Conservation (phyloP, 2,888 invertebrate species). For the Acanthosoma haemorrhoidale region DNA sequence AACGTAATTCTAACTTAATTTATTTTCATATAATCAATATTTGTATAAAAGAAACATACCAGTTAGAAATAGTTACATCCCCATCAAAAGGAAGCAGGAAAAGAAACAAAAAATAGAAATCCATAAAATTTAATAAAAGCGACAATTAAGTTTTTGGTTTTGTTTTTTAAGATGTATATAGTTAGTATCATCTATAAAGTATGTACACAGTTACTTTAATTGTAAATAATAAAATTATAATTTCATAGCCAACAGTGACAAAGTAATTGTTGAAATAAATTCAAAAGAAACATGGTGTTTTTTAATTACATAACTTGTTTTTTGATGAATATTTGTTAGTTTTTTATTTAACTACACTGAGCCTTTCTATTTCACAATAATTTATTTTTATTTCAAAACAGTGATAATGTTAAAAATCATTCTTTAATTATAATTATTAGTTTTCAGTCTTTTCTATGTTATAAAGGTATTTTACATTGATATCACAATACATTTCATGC, state of each 20-base stretch:
- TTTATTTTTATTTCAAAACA: not conserved
- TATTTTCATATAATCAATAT: not conserved
- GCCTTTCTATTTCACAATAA: not conserved
- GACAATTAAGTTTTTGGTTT: too few species aligned
- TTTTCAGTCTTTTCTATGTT: not conserved
- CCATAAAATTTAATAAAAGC: not conserved
- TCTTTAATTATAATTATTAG: not conserved
- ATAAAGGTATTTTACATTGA: not conserved
- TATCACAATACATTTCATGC: not conserved
- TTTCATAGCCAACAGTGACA: not conserved
- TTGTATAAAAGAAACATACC: slow-evolving; percentile 1
- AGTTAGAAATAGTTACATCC: not conserved
- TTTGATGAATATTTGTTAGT: too few species aligned
- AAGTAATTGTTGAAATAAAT: too few species aligned
- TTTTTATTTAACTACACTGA: not conserved
- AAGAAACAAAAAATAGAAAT: not conserved
- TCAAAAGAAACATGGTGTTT: not conserved
- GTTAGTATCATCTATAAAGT: too few species aligned
- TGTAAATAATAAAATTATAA: too few species aligned
- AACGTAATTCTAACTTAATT: not conserved
- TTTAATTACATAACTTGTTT: too few species aligned
- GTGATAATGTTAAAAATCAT: not conserved
- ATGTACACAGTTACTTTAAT: too few species aligned
- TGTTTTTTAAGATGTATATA: too few species aligned
- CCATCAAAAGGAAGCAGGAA: not conserved